Evolutionary conservation across 1,140 invertebrate genomes (phyloP).

Genomic region (Aphaenogaster ashmeadi): DNA sequence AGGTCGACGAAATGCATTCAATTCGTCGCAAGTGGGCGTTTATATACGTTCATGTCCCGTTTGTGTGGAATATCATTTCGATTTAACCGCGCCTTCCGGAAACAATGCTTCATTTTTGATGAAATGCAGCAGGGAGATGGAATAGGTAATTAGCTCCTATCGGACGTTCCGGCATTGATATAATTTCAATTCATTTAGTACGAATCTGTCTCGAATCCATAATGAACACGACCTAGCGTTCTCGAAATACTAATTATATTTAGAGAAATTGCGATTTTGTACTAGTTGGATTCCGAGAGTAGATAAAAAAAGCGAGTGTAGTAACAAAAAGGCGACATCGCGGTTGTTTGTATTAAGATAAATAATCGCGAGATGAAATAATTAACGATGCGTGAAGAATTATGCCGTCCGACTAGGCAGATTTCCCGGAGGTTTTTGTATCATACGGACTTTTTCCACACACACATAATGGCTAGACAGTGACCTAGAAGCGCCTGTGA

Average conservation of each 20-base stretch:
- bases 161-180: neutral
- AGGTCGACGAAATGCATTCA: neutral
- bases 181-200: slow-evolving; percentile 7
- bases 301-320: neutral
- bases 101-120: slow-evolving; percentile 5
- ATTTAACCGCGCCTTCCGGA: slow-evolving; percentile 12
- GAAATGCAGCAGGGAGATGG: slow-evolving; percentile 1
- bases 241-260: slow-evolving; percentile 12
- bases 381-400: slow-evolving; percentile 49
- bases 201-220: neutral
- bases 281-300: neutral
- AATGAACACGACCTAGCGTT: neutral
- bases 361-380: slow-evolving; percentile 29
- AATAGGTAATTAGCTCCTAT: neutral
- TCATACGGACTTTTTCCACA: slow-evolving; percentile 27
- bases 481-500: slow-evolving; percentile 69
- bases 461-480: slow-evolving; percentile 45
- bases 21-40: slow-evolving; percentile 15
- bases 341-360: neutral
- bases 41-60: slow-evolving; percentile 23
- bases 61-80: slow-evolving; percentile 36
- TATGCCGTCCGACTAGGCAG: slow-evolving; percentile 1
- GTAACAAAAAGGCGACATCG: neutral
- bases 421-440: slow-evolving; percentile 35
- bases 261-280: neutral